Conservation (phyloP, 2,797 vertebrate genomes). For the Erpetoichthys calabaricus region DNA sequence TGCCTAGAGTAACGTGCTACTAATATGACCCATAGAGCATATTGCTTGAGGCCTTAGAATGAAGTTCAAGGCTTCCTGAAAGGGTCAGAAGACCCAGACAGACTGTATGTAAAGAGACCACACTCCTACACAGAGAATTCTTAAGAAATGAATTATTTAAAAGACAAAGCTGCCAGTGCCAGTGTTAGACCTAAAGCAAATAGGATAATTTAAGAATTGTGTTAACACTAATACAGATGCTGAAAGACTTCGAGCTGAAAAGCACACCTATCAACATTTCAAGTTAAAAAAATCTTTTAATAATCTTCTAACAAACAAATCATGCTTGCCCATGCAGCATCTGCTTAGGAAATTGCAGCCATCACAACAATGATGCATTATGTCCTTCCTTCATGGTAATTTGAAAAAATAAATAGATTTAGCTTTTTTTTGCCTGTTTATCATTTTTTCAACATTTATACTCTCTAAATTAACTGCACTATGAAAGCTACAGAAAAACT, state of each 20-base stretch:
- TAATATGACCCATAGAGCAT: not conserved
- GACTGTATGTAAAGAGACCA: not conserved
- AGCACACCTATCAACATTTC: conserved; percentile 2
- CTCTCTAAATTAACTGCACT: too few relatives aligned
- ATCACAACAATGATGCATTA: conserved; percentile 1
- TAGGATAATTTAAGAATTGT: not conserved
- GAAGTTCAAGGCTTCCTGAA: not conserved
- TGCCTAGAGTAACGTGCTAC: not conserved
- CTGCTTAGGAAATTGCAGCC: conserved; percentile 2
- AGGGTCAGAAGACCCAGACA: not conserved
- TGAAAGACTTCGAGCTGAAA: not conserved
- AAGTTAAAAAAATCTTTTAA: not conserved
- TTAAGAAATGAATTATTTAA: not conserved
- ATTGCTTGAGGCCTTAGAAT: not conserved
- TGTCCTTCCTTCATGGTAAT: not conserved
- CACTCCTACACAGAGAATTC: not conserved
- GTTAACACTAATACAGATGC: not conserved
- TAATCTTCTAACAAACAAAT: not conserved
- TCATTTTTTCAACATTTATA: too few relatives aligned
- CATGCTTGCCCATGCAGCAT: not conserved
- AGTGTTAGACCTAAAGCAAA: not conserved
- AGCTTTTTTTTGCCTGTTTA: too few relatives aligned
- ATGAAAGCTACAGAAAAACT: too few relatives aligned
- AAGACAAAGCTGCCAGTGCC: not conserved
- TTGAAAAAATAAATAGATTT: not conserved